Base-by-base conservation (phyloP, 2,888 invertebrate genomes). In the Toxonevra muliebris region DNA sequence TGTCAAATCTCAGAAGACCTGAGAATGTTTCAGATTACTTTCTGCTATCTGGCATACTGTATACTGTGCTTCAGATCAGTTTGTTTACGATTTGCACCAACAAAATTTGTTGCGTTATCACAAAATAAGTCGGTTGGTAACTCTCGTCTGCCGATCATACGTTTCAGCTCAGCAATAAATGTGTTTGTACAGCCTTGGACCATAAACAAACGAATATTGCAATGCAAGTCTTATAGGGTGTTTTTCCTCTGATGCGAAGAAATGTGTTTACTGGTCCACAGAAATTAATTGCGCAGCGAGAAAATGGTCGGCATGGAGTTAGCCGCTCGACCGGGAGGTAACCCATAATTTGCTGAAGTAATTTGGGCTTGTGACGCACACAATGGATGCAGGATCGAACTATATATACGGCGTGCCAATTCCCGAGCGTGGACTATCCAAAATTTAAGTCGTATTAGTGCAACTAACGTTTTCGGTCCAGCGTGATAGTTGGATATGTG, bases 401-500 rank as follows among this genome's bases (percentile, higher is more conserved):
- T 20, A 68, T n/a, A n/a, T n/a, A n/a, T 53, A 11, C 41, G 52
- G 40, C 70, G 63, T 55, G 68, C 60, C 11, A 69, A 19, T 40
- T 65, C 66, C 57, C 68, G 48, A 20, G 58, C 55, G 43, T 61
- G 66, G 15, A 69, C 66, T 20, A 70, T 67, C 71, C 71, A 72
- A 61, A 71, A 71, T n/a, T 52, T 45, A 40, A 63, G 55, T 40
- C 67, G 52, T 13, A 65, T 54, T 13, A 71, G 55, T 2, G 70
- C 60, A n/a, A 70, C 60, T 19, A 72, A 20, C 11, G 70, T 48
- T 17, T 69, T 73, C 10, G 70, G 43, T 17, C 69, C 72, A 45
- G 69, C 71, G 43, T 73, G 69, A 57, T 67, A 71, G 9, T 71
- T 72, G n/a, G n/a, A n/a, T n/a, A n/a, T n/a, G n/a, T 71, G 69